Base-by-base conservation (phyloP, 2,888 invertebrate genomes). In the Physocephala rufipes region DNA sequence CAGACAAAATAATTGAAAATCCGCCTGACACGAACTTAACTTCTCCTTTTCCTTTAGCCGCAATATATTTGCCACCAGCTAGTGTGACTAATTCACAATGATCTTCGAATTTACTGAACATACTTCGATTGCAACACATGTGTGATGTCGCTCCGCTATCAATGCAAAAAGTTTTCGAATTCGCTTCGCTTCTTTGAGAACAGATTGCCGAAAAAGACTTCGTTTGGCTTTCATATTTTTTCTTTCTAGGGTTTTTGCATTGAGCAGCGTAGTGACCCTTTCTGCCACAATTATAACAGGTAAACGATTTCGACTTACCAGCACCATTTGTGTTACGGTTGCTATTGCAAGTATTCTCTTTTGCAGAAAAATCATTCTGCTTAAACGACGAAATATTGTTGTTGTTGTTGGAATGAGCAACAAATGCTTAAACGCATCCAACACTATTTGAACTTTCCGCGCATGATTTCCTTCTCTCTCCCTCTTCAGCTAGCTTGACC, bases 41-140 rank as follows among this genome's bases (percentile, higher is more conserved):
- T 43, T 30, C 47, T 26, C 71, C 71, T 26, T 24, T 59, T 28
- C 68, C 68, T 70, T 49, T 45, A 45, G 71, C 69, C 67, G 58
- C n/a, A 15, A 73, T 58, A 24, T 5, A 66, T 30, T 49, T 45
- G 21, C 71, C 70, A n/a, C 67, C 24, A 7, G 63, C 69, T 19
- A 69, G 28, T 7, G 16, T 19, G 24, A 45, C 68, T 3, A 53
- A 36, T 58, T 72, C 71, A 9, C 30, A 16, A 24, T 9, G 9
- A 7, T 36, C 36, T 9, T 36, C 36, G 9, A 36, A 36, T 36
- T 4, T 36, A 7, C 5, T 36, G 9, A 36, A 36, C 9, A 36
- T 36, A 36, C 9, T 36, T 7, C 36, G 36, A 36, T 36, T 9
- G 36, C 36, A 36, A 9, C 36, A 36, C 36, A 36, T 36, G 36